Evolutionary conservation across 1,140 invertebrate species (phyloP), one percentile per base, ranked within the genome.

Genomic region (Colletes gigas): DNA sequence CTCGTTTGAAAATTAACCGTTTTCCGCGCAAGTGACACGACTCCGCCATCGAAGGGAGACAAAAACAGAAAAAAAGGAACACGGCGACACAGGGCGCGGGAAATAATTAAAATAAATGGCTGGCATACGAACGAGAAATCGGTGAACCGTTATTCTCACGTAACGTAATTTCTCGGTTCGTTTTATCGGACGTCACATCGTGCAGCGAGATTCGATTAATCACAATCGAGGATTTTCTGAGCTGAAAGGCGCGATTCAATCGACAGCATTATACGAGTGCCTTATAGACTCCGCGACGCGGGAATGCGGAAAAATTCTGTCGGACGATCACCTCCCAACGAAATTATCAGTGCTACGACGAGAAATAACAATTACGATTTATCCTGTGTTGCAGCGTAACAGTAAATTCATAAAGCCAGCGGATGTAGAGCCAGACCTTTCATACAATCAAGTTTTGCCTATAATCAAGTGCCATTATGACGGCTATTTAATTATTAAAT

Each of bases 91-190:
- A 21, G 41, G 15, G 14, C 19, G 39, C 6, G 69, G 1, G 5
- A 44, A 60, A 47, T 71, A 44, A 71, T 71, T 71, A 71, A 47
- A 59, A 71, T 71, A 69, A 69, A 69, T 47, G 55, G n/a, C 10
- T 1, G 30, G 7, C 3, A 1, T 4, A 1, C 14, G 5, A 17
- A 6, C 39, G 54, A 6, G 12, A 12, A 30, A 47, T 47, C 14
- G 70, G 15, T 10, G 21, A 44, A 12, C 39, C 50, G 2, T 75
- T 19, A 14, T 17, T 19, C 19, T 4, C 0, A 3, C 21, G 21
- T 19, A 3, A 62, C 59, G 21, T 62, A 4, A 59, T 59, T 59
- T n/a, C 14, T 19, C 19, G 10, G 21, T 60, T 50, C 30, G 47
- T 19, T 65, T 19, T 47, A 41, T 12, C 47, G 59, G 4, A 50